Percentiles rank a stretch among this genome's conserved stretches.
Evolutionary conservation across 2,113 vertebrate genomes (phyloP).

Genomic region (Smithornis capensis): DNA sequence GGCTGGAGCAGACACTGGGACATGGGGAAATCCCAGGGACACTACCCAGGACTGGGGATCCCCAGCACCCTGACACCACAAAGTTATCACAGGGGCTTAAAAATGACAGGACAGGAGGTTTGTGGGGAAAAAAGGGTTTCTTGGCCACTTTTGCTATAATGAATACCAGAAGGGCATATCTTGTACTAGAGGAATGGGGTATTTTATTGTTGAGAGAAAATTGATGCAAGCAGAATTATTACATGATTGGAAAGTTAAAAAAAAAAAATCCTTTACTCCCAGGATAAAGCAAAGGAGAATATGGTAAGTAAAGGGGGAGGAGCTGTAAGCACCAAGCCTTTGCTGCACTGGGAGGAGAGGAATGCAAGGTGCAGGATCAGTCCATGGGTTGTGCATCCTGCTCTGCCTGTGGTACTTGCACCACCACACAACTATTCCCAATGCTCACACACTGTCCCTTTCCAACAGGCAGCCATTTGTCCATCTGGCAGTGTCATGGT

Average conservation of each 20-base stretch:
- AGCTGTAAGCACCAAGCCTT: not conserved
- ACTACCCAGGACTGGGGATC: not conserved
- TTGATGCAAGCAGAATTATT: not conserved
- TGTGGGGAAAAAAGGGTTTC: not conserved
- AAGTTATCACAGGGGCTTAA: not conserved
- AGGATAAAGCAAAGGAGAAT: not conserved
- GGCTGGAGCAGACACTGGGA: not conserved
- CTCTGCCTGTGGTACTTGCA: not conserved
- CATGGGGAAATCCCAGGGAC: not conserved
- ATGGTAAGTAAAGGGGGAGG: not conserved
- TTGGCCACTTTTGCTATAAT: not conserved
- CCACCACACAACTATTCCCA: not conserved
- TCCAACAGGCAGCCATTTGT: not conserved
- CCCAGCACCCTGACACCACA: no score
- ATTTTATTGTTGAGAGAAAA: not conserved
- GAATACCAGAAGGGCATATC: not conserved
- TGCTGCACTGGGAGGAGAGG: not conserved
- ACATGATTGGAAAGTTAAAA: not conserved
- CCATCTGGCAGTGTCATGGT: not conserved
- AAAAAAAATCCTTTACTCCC: not conserved
- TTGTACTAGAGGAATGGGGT: not conserved
- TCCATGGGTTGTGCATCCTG: rapidly evolving
- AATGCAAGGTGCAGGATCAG: not conserved
- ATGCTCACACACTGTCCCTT: not conserved
- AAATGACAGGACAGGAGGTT: not conserved